phyloP scores from a whole-genome alignment of 2,888 invertebrate species.

The Eilema caniola region DNA sequence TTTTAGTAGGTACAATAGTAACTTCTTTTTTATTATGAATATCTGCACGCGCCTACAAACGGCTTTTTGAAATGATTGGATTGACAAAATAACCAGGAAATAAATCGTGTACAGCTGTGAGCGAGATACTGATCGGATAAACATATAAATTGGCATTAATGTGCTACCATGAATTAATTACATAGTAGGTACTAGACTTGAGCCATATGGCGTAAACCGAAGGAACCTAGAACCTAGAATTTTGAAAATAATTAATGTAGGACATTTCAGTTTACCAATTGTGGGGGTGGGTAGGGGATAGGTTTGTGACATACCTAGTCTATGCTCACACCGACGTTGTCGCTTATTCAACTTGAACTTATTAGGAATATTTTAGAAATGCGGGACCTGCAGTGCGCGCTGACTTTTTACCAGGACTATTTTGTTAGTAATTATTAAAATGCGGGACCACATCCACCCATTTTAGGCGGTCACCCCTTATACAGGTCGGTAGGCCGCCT shows the following conservation, averaged over 20 bases:
- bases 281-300: no score
- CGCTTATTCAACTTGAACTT: no score
- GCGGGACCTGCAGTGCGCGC: not conserved
- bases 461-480: not conserved
- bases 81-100: constrained; percentile 44
- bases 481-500: not conserved
- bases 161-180: constrained; percentile 32
- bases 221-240: not conserved
- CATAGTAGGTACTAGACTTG: constrained; percentile 20
- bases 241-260: not conserved
- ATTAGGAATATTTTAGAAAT: no score
- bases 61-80: constrained; percentile 8
- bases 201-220: constrained; percentile 2
- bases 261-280: no score
- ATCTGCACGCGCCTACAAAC: not conserved
- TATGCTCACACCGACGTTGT: no score
- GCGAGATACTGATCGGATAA: constrained; percentile 31
- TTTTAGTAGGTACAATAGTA: constrained; percentile 10
- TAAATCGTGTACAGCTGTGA: constrained; percentile 23
- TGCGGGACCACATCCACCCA: not conserved
- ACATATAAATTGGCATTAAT: constrained; percentile 41
- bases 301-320: not conserved
- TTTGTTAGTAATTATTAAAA: not conserved
- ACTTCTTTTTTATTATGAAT: not conserved
- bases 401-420: no score